phyloP scores from a whole-genome alignment of 2,797 vertebrate genomes.

The Myotis findleyi region DNA sequence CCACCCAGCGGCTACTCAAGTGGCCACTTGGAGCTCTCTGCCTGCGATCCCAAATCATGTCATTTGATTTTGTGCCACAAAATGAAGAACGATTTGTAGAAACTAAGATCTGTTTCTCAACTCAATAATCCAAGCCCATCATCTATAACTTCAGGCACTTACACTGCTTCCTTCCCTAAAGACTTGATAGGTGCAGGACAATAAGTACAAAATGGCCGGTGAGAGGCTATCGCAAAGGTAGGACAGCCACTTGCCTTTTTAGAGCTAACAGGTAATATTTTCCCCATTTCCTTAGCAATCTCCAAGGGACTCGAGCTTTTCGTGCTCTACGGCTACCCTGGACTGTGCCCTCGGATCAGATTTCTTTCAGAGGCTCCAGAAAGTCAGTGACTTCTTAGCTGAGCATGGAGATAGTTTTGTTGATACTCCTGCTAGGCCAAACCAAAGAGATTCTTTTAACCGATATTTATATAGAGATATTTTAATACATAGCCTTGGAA shows the following conservation, averaged over 20 bases:
- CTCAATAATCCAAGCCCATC: neutral
- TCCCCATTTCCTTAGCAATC: neutral
- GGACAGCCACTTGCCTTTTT: neutral
- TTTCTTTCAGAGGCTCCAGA: neutral
- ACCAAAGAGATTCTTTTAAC: slow-evolving; percentile 12
- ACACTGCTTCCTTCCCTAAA: neutral
- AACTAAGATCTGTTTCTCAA: slow-evolving; percentile 26
- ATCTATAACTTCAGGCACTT: neutral
- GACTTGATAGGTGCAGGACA: neutral
- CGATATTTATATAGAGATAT: neutral
- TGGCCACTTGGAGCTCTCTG: neutral
- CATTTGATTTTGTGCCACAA: neutral
- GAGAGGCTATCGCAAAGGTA: neutral
- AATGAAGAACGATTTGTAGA: slow-evolving; percentile 8
- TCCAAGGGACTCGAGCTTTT: neutral
- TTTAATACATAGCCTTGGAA: slow-evolving; percentile 34
- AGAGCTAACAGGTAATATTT: neutral
- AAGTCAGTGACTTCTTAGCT: neutral
- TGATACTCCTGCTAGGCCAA: neutral
- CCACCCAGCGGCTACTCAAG: neutral
- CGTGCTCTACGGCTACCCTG: neutral
- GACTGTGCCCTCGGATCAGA: neutral
- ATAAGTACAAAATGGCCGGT: neutral
- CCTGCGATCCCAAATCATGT: neutral
- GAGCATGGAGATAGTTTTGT: neutral